These are phyloP conservation scores for Apotomis turbidana DNA, from an alignment of 2,888 invertebrate genomes.

Conservation along the genomic window DNA sequence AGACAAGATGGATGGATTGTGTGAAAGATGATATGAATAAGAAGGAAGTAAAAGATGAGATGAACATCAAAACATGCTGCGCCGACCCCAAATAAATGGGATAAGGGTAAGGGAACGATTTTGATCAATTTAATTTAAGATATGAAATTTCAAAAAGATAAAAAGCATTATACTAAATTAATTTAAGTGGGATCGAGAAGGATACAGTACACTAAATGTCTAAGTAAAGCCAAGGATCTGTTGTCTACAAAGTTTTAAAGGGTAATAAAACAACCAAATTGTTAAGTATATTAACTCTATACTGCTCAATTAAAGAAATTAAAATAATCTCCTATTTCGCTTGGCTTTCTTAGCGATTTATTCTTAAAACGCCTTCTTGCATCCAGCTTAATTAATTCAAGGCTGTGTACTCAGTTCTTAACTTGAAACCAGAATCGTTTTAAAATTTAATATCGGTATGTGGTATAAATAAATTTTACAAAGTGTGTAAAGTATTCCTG, in stretches of 20 bases:
- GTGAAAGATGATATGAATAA: too few species aligned
- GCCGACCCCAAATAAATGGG: too few species aligned
- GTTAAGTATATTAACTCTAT: slow-evolving; percentile 21
- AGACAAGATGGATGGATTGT: too few species aligned
- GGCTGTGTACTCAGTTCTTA: background rate
- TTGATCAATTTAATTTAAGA: background rate
- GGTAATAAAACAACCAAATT: slow-evolving; percentile 4
- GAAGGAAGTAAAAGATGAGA: too few species aligned
- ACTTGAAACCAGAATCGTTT: background rate
- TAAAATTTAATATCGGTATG: background rate
- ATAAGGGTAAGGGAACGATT: background rate
- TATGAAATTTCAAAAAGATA: too few species aligned
- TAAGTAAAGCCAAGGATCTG: background rate
- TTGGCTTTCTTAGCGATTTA: slow-evolving; percentile 13
- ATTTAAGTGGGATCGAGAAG: too few species aligned
- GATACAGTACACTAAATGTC: background rate
- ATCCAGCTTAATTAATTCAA: slow-evolving; percentile 1
- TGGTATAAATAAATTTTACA: too few species aligned
- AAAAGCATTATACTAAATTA: too few species aligned
- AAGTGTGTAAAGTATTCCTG: too few species aligned
- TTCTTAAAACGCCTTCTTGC: background rate
- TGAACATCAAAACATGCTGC: too few species aligned
- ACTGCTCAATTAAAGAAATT: slow-evolving; percentile 19
- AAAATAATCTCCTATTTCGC: slow-evolving; percentile 26
- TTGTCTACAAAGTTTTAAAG: background rate